phyloP scores from a whole-genome alignment of 2,797 vertebrate genomes.

The Microctenopoma lineatum region DNA sequence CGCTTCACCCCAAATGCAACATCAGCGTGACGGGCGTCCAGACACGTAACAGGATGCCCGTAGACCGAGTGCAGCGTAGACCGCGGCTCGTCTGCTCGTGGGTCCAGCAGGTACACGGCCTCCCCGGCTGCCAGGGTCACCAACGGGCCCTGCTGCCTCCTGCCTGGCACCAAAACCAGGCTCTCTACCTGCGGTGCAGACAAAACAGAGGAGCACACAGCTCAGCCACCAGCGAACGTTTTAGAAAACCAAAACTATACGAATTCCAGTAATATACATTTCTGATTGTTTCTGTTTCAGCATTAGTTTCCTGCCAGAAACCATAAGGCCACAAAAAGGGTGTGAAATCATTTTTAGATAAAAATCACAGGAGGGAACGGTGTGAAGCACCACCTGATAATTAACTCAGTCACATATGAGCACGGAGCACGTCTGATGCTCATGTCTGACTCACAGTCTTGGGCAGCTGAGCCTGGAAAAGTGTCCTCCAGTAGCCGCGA shows the following conservation, averaged over 20 bases:
- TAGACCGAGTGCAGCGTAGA: slow-evolving; percentile 88
- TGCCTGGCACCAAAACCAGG: slow-evolving; percentile 78
- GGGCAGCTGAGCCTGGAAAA: slow-evolving; percentile 83
- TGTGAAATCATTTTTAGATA: background rate
- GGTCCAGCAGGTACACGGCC: slow-evolving; percentile 86
- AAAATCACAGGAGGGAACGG: background rate
- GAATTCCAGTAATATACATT: background rate
- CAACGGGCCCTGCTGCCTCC: slow-evolving; percentile 80
- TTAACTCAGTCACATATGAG: slow-evolving; percentile 18
- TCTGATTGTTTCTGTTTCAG: background rate
- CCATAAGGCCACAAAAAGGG: background rate
- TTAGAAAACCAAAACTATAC: background rate
- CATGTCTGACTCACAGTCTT: slow-evolving; percentile 85
- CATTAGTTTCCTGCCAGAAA: background rate
- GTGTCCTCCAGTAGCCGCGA: slow-evolving; percentile 87
- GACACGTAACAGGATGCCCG: slow-evolving; percentile 91
- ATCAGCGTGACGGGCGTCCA: slow-evolving; percentile 86
- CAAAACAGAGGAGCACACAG: background rate
- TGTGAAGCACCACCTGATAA: slow-evolving; percentile 2
- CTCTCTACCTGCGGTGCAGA: slow-evolving; percentile 58
- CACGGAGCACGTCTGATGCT: background rate
- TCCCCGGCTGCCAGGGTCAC: slow-evolving; percentile 87
- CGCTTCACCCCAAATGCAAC: slow-evolving; percentile 92
- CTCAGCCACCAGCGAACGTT: no score
- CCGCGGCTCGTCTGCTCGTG: slow-evolving; percentile 75